Conservation (phyloP, 2,797 vertebrate species). For the Mormyrops boulengeri region DNA sequence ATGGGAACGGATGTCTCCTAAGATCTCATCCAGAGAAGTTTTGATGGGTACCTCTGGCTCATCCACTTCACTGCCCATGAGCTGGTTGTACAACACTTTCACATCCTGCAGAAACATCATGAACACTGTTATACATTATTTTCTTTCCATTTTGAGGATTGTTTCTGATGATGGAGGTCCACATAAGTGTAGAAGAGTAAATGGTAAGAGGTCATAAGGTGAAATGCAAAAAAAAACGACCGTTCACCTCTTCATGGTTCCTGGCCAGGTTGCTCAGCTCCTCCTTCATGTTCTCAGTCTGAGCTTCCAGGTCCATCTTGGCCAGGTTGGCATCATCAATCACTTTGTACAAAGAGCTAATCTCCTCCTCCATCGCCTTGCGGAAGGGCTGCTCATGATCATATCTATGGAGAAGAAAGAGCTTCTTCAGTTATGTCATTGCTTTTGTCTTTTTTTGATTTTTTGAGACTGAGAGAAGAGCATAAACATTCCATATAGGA, state of each 20-base stretch:
- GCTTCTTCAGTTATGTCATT: too few relatives aligned
- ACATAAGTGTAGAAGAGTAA: not conserved
- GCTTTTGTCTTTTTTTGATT: not conserved
- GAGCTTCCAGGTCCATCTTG: constrained; percentile 76
- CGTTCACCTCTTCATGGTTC: constrained; percentile 74
- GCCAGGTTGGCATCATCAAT: constrained; percentile 81
- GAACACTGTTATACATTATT: not conserved
- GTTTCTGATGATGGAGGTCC: not conserved
- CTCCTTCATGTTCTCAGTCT: constrained; percentile 77
- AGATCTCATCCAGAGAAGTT: constrained; percentile 78
- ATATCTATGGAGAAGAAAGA: constrained; percentile 57
- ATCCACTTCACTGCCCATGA: constrained; percentile 74
- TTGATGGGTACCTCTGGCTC: constrained; percentile 69
- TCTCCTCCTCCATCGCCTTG: constrained; percentile 83
- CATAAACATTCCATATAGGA: not conserved
- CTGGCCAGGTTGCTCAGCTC: constrained; percentile 72
- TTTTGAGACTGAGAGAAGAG: not conserved
- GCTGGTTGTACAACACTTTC: constrained; percentile 75
- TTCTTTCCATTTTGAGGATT: not conserved
- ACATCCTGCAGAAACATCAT: constrained; percentile 68
- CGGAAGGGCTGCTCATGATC: constrained; percentile 85
- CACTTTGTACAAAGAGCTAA: constrained; percentile 81
- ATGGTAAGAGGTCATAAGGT: not conserved
- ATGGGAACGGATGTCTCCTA: constrained; percentile 76
- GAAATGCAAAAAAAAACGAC: not conserved